These are phyloP conservation scores for Chlorodrepanis virens DNA, from an alignment of 2,113 vertebrate genomes.

Conservation along the genomic window DNA sequence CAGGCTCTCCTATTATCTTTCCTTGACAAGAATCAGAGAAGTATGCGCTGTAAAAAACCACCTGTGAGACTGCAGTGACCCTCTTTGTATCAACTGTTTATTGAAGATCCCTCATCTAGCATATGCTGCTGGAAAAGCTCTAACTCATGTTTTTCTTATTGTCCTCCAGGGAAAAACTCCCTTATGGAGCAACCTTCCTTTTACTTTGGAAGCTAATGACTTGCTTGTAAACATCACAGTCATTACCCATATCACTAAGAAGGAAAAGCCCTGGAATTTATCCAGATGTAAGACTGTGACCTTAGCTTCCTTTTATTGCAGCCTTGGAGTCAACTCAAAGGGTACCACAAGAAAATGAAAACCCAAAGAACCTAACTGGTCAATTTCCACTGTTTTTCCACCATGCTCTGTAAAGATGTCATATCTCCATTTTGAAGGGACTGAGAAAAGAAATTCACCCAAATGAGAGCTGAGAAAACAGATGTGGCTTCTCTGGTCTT, in stretches of 20 bases:
- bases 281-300: not conserved
- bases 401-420: not conserved
- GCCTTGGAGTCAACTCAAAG: not conserved
- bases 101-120: not conserved
- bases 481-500: not conserved
- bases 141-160: not conserved
- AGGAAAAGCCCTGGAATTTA: not conserved
- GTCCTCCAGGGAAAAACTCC: conserved; percentile 5
- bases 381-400: not conserved
- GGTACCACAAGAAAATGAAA: not conserved
- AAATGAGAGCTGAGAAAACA: not conserved
- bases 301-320: not conserved
- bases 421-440: not conserved
- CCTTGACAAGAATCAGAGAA: not conserved
- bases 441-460: not conserved
- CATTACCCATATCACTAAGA: not conserved
- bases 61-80: not conserved
- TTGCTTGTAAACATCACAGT: conserved; percentile 24
- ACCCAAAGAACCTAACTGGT: not conserved
- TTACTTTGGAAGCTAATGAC: not conserved
- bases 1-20: not conserved
- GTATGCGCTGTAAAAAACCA: not conserved
- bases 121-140: not conserved
- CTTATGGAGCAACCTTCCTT: not conserved
- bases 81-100: not conserved